A percentile compares a stretch with the other conserved stretches of the same genome.
Conservation (phyloP, 2,797 vertebrate species). For the Enteromius radiatus region DNA sequence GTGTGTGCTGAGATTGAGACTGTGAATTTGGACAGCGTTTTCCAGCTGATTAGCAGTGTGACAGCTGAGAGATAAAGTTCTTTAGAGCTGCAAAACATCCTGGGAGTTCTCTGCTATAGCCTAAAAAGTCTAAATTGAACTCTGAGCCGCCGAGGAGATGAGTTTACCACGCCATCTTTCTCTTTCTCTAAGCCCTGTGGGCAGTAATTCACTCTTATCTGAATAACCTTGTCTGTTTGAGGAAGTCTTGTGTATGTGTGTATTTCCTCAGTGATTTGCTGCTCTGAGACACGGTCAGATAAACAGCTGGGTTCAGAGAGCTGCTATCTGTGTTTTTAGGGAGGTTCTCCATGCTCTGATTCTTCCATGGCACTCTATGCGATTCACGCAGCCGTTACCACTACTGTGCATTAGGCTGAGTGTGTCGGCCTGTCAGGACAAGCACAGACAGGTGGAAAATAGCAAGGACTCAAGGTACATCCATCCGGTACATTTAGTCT, state of each 20-base stretch:
- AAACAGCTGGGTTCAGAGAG: constrained; percentile 35
- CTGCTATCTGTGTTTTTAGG: constrained; percentile 20
- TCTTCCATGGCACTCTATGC: constrained; percentile 15
- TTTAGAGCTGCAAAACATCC: constrained; percentile 2
- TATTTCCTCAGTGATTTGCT: constrained; percentile 42
- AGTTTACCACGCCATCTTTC: background rate
- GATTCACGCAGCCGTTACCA: constrained; percentile 28
- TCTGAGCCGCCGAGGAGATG: background rate
- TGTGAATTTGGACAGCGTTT: background rate
- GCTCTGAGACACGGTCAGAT: constrained; percentile 34
- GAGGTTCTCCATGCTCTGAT: constrained; percentile 38
- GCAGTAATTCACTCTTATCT: constrained; percentile 43
- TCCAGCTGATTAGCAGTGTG: constrained; percentile 29
- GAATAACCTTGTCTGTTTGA: constrained; percentile 48
- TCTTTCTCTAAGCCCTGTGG: constrained; percentile 28
- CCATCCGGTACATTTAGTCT: background rate
- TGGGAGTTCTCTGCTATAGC: constrained; percentile 10
- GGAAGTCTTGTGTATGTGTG: constrained; percentile 36
- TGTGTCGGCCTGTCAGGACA: constrained; percentile 11
- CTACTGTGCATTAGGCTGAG: constrained; percentile 28
- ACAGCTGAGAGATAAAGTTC: constrained; percentile 38
- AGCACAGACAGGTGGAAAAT: constrained; percentile 38
- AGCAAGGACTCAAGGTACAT: background rate
- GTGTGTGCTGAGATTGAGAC: constrained; percentile 13
- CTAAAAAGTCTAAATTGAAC: constrained; percentile 35